Evolutionary conservation across 2,797 vertebrate species (phyloP), one percentile per base, ranked within the genome.

Genomic region (Acanthiza pusilla): DNA sequence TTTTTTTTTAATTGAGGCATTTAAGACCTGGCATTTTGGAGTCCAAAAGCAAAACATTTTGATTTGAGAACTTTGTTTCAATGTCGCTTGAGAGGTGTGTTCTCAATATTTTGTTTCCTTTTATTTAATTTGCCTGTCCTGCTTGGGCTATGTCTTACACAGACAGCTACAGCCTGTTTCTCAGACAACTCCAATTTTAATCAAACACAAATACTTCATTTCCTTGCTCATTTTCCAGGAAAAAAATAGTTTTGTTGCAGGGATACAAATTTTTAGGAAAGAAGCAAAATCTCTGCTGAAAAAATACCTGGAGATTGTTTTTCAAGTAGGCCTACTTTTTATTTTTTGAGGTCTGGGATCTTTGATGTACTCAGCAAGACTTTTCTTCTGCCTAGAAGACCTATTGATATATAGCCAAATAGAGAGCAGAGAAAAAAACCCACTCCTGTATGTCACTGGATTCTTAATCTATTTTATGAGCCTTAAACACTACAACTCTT

Each of bases 401-500:
- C 88, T 91, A 77, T 8, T 96, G 93, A 96, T 96, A 93, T 71
- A 93, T 36, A 11, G 23, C 74, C 86, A 91, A 93, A 93, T 8
- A 76, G 73, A 81, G 77, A 86, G 88, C n/a, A 74, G 53, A 74
- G 67, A 11, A 82, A 89, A 92, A 95, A 94, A 42, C 0, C 18
- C 40, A 87, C 86, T 82, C 85, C 40, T 88, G 23, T 66, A 34
- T 88, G 80, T 96, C 88, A 74, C 94, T 0, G 1, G 55, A 87
- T 85, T 89, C 93, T 92, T 94, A 94, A 95, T 94, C 94, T 95
- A 45, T 84, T 95, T 96, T 95, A 95, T 71, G 78, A 82, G 74
- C 71, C 84, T 95, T 94, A 94, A 96, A 95, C 71, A 87, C 86
- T 71, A 79, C 81, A 91, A 87, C 51, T 91, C 91, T 68, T 85